Percentiles rank a stretch among this genome's conserved stretches.
phyloP scores from a whole-genome alignment of 2,797 vertebrate species.

The Anniella stebbinsi region DNA sequence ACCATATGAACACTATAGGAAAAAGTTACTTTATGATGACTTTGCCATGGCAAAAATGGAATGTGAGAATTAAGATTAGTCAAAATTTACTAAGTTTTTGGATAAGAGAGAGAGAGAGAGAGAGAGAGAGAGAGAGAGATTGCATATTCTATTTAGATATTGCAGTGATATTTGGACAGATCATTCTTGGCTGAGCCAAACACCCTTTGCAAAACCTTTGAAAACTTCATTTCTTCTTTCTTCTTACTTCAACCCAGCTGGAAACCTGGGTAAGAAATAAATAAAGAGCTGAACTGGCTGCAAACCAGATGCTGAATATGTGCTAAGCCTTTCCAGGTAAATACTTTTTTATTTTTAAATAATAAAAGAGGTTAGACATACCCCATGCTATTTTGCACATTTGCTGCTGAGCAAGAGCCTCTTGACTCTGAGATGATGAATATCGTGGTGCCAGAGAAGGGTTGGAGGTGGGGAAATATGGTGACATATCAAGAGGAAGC shows the following conservation, averaged over 20 bases:
- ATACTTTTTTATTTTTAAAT: conserved; percentile 54
- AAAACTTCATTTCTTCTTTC: conserved; percentile 65
- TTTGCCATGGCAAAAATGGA: conserved; percentile 1
- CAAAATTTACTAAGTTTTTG: not conserved
- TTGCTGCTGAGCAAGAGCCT: conserved; percentile 52
- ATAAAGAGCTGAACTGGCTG: conserved; percentile 6
- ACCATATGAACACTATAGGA: not conserved
- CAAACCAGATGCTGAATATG: conserved; percentile 63
- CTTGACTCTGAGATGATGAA: conserved; percentile 37
- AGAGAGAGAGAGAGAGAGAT: not conserved
- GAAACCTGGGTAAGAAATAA: conserved; percentile 53
- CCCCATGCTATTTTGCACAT: conserved; percentile 34
- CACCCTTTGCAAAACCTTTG: conserved; percentile 66
- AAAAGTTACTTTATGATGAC: not conserved
- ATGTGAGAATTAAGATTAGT: not conserved
- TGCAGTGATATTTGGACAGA: conserved; percentile 58
- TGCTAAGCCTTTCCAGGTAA: conserved; percentile 67
- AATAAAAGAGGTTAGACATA: conserved; percentile 26
- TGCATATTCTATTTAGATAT: conserved; percentile 1
- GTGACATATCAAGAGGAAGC: conserved; percentile 55
- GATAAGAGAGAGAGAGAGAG: not conserved
- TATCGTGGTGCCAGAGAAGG: conserved; percentile 36
- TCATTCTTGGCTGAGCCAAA: conserved; percentile 57
- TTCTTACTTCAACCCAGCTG: conserved; percentile 70
- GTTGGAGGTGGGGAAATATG: conserved; percentile 44